Evolutionary conservation across 2,797 vertebrate genomes (phyloP).

Genomic region (Acanthopagrus latus): DNA sequence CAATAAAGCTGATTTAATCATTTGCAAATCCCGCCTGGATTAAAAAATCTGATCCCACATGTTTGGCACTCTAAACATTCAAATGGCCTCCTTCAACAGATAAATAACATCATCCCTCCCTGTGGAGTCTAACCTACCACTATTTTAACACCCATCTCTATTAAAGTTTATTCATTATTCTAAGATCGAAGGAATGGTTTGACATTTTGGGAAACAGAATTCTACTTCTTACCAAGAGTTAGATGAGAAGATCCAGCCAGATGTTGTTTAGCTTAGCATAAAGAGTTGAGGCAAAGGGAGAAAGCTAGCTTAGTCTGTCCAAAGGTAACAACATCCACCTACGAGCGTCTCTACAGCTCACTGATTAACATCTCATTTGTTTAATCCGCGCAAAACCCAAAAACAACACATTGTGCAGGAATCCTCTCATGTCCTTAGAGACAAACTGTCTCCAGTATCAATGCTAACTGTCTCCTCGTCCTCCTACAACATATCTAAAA

Average conservation of each 20-base stretch:
- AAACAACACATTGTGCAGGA: not conserved
- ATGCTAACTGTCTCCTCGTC: not conserved
- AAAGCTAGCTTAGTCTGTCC: not conserved
- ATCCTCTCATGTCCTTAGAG: not conserved
- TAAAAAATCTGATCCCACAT: conserved; percentile 59
- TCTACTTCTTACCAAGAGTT: not conserved
- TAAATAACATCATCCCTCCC: conserved; percentile 10
- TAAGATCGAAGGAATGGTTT: conserved; percentile 11
- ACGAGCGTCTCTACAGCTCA: not conserved
- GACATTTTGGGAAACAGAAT: not conserved
- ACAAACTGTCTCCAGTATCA: not conserved
- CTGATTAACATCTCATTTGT: not conserved
- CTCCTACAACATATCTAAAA: not conserved
- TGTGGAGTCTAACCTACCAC: not conserved
- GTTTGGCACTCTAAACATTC: conserved; percentile 68
- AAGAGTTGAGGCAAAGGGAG: not conserved
- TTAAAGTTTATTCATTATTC: not conserved
- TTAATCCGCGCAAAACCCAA: not conserved
- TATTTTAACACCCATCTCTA: conserved; percentile 11
- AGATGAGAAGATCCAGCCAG: not conserved
- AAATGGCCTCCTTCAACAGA: conserved; percentile 26
- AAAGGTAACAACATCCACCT: not conserved
- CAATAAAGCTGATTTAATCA: not conserved
- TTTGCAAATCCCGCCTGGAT: conserved; percentile 42
- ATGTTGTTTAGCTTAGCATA: not conserved